Percentiles rank a stretch among this genome's conserved stretches.
Conservation (phyloP, 1,140 invertebrate species). For the Macrobrachium rosenbergii region DNA sequence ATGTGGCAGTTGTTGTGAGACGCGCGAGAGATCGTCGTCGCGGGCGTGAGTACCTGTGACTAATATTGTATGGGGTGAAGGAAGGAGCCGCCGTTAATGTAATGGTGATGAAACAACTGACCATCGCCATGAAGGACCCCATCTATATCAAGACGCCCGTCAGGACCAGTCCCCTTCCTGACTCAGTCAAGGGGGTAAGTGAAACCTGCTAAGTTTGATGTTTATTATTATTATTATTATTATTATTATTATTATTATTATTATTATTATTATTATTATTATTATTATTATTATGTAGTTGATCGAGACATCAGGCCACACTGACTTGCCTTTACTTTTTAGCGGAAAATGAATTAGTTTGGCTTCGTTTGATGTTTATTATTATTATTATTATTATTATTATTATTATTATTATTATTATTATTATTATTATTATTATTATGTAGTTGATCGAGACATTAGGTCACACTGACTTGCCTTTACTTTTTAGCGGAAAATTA, state of each 20-base stretch:
- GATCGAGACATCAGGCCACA: no score
- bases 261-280: not conserved
- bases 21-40: no score
- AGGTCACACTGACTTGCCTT: no score
- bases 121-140: constrained; percentile 48
- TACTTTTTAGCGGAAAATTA: no score
- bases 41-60: not conserved
- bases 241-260: constrained; percentile 12
- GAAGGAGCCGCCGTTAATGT: not conserved
- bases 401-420: not conserved
- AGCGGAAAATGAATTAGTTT: no score
- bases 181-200: constrained; percentile 43
- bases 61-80: not conserved
- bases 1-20: no score
- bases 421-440: no score
- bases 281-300: no score
- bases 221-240: constrained; percentile 3
- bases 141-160: constrained; percentile 35
- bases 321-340: no score
- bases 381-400: constrained; percentile 22
- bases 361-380: not conserved
- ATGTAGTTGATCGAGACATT: no score
- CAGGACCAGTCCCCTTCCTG: constrained; percentile 36
- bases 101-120: constrained; percentile 42
- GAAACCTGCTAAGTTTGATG: not conserved